Conservation (phyloP, 2,888 invertebrate genomes). For the Tubulanus polymorphus region DNA sequence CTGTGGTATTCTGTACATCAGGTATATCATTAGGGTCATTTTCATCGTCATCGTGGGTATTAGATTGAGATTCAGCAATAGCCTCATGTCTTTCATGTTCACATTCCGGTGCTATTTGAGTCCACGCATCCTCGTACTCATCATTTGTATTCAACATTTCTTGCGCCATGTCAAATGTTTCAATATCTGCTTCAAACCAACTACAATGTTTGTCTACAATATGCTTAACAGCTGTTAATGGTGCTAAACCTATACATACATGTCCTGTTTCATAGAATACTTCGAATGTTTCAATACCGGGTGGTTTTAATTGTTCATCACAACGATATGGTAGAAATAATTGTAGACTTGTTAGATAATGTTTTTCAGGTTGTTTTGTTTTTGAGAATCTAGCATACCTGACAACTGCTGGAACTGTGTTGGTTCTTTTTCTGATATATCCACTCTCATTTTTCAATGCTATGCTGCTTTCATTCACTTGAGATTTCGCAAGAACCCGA, state of each 20-base stretch:
- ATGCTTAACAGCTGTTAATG: background rate
- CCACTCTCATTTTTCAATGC: slow-evolving; percentile 10
- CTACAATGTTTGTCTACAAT: background rate
- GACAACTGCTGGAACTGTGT: slow-evolving; percentile 2
- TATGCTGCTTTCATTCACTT: too few relatives aligned
- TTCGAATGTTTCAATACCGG: background rate
- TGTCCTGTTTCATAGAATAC: background rate
- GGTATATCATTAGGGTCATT: background rate
- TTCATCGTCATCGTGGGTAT: background rate
- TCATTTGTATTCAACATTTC: background rate
- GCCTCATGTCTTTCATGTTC: background rate
- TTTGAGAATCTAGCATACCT: slow-evolving; percentile 8
- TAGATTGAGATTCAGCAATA: background rate
- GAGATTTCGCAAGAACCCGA: slow-evolving; percentile 3
- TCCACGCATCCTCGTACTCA: background rate
- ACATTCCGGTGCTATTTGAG: background rate
- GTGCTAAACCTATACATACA: background rate
- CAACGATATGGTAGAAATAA: slow-evolving; percentile 20
- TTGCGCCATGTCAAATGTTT: background rate
- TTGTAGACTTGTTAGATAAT: slow-evolving; percentile 15
- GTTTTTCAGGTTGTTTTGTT: slow-evolving; percentile 14
- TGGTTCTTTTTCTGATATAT: slow-evolving; percentile 2
- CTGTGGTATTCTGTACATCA: background rate
- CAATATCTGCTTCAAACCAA: background rate
- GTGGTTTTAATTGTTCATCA: slow-evolving; percentile 7